Evolutionary conservation across 30 jellyfish, hydroid and myxozoan species (phyloP), one percentile per base, ranked within the genome.

Genomic region (Aurelia aurita): DNA sequence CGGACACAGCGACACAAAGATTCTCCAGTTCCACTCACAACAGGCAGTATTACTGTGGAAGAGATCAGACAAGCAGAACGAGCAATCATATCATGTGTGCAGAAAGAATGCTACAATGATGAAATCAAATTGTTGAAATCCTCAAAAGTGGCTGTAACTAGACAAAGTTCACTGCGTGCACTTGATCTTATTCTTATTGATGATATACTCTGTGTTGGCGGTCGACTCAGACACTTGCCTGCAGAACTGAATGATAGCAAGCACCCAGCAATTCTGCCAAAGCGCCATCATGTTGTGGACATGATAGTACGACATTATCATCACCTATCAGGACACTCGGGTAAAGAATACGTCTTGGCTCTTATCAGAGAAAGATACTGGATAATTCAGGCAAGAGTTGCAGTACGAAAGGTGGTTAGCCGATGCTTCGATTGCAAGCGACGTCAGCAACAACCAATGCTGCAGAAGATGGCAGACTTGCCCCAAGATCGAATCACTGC

Each of bases 401-500:
- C 55, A 44, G 80, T 85, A 6, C 74, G 72, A 22, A 83, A 45
- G 28, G 69, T 73, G 6, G 9, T 77, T 4, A 58, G 71, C n/a
- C 63, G 46, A 47, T 85, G 88, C 51, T 69, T 85, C 47, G 65
- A 47, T 25, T 85, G 95, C 79, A 72, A 61, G 54, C 34, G 58
- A 55, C 51, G 77, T 22, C 31, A 21, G 18, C 51, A 72, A 46
- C 54, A 29, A 3, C 63, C 78, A 23, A 44, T 29, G 62, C 21
- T 13, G 31, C 86, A 86, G 75, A 46, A 62, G 35, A 87, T 79
- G 96, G 96, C 96, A 23, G 88, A 69, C 60, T 74, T 89, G 13
- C 93, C 97, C 45, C 69, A 58, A 69, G 80, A 22, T 47, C 54
- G 94, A 67, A 64, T 89, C 54, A 80, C 89, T 3, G 88, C 96